Percentiles rank a stretch among this genome's conserved stretches.
Conservation (phyloP, 2,888 invertebrate species). For the Epsilonema sp. region DNA sequence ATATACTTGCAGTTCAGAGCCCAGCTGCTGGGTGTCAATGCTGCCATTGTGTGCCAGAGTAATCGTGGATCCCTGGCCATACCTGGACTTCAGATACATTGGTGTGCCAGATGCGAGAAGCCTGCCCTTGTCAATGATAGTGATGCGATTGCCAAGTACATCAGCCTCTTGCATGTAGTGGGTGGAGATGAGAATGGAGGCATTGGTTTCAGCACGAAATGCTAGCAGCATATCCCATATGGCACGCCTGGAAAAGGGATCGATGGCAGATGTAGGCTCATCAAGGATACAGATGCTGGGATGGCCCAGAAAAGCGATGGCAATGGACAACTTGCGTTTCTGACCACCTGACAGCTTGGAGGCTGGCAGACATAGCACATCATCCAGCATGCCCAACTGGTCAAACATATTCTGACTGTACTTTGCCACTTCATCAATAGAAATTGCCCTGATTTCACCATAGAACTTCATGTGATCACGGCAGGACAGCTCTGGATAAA, state of each 20-base stretch:
- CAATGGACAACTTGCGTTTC: conserved; percentile 55
- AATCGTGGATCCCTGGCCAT: neutral
- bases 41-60: neutral
- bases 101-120: conserved; percentile 64
- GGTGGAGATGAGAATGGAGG: conserved; percentile 49
- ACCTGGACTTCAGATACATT: conserved; percentile 50
- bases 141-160: conserved; percentile 62
- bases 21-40: neutral
- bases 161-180: conserved; percentile 80
- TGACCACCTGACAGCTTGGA: conserved; percentile 55
- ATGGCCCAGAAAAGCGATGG: conserved; percentile 64
- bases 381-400: conserved; percentile 2
- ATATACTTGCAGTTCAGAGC: neutral
- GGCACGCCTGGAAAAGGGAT: conserved; percentile 58
- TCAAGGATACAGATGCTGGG: conserved; percentile 60
- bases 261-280: conserved; percentile 63
- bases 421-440: neutral
- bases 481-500: conserved; percentile 6
- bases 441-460: neutral
- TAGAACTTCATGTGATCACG: conserved; percentile 8
- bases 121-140: conserved; percentile 59
- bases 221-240: conserved; percentile 61
- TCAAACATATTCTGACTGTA: neutral
- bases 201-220: conserved; percentile 10
- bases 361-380: neutral